Percentiles rank a stretch among this genome's conserved stretches.
Evolutionary conservation across 2,113 vertebrate species (phyloP).

Genomic region (Callithrix jacchus): DNA sequence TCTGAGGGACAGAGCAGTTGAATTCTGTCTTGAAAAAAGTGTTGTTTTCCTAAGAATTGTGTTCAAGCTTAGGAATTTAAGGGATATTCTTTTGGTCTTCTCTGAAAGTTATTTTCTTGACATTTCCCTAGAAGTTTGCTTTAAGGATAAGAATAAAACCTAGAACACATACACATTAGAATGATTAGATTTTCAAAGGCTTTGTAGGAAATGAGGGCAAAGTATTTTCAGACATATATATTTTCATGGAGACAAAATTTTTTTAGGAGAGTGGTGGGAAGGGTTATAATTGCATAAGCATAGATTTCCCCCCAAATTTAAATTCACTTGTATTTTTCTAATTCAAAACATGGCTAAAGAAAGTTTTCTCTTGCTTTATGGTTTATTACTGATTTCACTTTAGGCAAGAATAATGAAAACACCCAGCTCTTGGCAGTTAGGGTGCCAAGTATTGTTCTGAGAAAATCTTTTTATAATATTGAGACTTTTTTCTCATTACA

Average conservation of each 20-base stretch:
- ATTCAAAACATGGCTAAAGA: constrained; percentile 40
- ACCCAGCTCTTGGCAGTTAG: constrained; percentile 10
- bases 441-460: background rate
- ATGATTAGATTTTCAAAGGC: background rate
- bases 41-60: background rate
- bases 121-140: constrained; percentile 34
- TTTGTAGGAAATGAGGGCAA: background rate
- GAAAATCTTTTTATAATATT: background rate
- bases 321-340: constrained; percentile 33
- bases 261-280: background rate
- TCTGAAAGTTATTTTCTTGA: constrained; percentile 36
- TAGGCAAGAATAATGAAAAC: constrained; percentile 36
- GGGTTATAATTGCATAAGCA: background rate
- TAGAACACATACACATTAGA: background rate
- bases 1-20: background rate
- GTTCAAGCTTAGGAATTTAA: background rate
- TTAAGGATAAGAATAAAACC: background rate
- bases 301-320: background rate
- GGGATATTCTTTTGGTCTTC: background rate
- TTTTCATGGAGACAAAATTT: background rate
- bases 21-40: constrained; percentile 25
- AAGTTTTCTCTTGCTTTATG: background rate
- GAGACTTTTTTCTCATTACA: background rate
- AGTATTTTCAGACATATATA: background rate
- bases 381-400: constrained; percentile 42